Evolutionary conservation across 2,113 vertebrate genomes (phyloP).

Genomic region (Heterochromis multidens): DNA sequence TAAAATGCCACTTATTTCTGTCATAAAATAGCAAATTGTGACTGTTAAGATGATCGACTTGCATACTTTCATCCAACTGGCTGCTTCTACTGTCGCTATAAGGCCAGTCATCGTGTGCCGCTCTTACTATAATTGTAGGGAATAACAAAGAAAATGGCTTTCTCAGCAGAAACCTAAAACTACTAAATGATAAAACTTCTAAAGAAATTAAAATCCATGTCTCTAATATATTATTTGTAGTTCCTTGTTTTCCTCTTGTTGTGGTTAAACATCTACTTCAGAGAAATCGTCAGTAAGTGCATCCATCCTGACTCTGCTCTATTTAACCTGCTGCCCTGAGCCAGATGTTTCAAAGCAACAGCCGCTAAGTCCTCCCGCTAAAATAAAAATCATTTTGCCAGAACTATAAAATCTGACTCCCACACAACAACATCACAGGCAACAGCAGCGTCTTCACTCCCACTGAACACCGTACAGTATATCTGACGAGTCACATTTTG

Average conservation of each 20-base stretch:
- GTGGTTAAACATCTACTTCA: background rate
- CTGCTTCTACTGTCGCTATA: too few species aligned
- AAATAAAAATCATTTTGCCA: background rate
- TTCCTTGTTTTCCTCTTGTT: background rate
- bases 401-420: background rate
- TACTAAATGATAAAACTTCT: background rate
- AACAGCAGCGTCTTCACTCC: background rate
- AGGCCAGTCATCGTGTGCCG: too few species aligned
- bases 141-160: background rate
- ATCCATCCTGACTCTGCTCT: background rate
- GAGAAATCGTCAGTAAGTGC: background rate
- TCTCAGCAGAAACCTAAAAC: background rate
- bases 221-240: background rate
- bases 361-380: background rate
- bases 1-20: background rate
- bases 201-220: too few species aligned
- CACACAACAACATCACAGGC: background rate
- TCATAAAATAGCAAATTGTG: background rate
- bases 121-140: background rate
- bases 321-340: background rate
- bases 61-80: too few species aligned
- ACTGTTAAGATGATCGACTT: background rate
- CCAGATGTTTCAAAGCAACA: conserved; percentile 8
- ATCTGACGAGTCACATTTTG: background rate
- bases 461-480: background rate